These are phyloP conservation scores for Tragelaphus strepsiceros DNA, from an alignment of 2,113 vertebrate species.

Conservation along the genomic window DNA sequence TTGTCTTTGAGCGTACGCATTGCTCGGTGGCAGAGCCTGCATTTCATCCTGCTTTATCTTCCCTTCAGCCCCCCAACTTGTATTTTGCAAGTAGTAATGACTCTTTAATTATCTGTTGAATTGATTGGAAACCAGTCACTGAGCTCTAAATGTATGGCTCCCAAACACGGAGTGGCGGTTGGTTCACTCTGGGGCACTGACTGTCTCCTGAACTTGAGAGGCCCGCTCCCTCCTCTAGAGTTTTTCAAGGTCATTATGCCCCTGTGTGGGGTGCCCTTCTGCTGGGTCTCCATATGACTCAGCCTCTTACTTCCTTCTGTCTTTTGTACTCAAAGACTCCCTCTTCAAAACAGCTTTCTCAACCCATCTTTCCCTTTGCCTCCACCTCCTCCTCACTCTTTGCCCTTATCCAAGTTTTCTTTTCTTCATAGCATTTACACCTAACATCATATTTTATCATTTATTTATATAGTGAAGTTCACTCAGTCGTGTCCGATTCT, in stretches of 20 bases:
- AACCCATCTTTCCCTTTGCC: too few relatives aligned
- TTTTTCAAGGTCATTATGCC: neutral
- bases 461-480: neutral
- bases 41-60: neutral
- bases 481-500: rapidly evolving
- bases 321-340: neutral
- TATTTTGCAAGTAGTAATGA: neutral
- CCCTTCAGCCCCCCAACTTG: neutral
- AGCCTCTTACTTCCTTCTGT: neutral
- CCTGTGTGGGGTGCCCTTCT: neutral
- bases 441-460: neutral
- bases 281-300: too few relatives aligned
- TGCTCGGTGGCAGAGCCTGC: neutral
- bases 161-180: neutral
- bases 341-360: neutral
- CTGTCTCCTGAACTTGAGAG: neutral
- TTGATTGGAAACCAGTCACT: neutral
- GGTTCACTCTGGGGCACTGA: neutral
- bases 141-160: neutral
- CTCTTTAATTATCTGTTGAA: neutral
- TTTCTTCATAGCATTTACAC: neutral
- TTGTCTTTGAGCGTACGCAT: neutral
- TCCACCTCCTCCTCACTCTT: neutral
- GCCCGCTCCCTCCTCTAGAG: too few relatives aligned
- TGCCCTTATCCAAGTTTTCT: neutral